These are phyloP conservation scores for Polyergus mexicanus DNA, from an alignment of 1,140 invertebrate species.

Conservation along the genomic window DNA sequence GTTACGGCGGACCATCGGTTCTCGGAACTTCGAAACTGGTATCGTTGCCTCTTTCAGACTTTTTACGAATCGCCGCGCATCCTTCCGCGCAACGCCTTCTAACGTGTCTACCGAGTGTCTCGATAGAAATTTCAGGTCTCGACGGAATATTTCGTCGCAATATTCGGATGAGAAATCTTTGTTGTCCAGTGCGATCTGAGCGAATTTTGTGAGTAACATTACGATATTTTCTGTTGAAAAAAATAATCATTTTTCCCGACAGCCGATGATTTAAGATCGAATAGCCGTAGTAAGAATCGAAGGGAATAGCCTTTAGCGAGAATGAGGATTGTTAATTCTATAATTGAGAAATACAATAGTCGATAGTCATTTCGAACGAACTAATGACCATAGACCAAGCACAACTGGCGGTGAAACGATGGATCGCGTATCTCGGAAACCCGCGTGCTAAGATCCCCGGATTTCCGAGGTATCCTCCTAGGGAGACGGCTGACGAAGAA, in stretches of 20 bases:
- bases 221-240: neutral
- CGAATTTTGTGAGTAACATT: neutral
- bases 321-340: neutral
- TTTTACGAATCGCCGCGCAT: constrained; percentile 46
- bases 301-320: neutral
- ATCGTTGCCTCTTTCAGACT: constrained; percentile 50
- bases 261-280: neutral
- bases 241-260: neutral
- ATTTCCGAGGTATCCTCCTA: constrained; percentile 22
- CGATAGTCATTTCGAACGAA: neutral
- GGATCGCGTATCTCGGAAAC: neutral
- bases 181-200: neutral
- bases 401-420: no score
- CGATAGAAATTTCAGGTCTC: neutral
- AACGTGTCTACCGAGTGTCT: constrained; percentile 26
- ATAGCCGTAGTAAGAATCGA: neutral
- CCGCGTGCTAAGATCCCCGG: neutral
- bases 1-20: constrained; percentile 25
- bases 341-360: neutral
- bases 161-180: neutral
- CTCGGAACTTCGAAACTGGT: constrained; percentile 57
- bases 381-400: neutral
- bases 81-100: constrained; percentile 26
- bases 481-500: constrained; percentile 8
- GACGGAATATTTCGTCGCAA: neutral